Percentiles rank a stretch among this genome's conserved stretches.
phyloP scores from a whole-genome alignment of 2,797 vertebrate genomes.

The Smutsia temminckii region DNA sequence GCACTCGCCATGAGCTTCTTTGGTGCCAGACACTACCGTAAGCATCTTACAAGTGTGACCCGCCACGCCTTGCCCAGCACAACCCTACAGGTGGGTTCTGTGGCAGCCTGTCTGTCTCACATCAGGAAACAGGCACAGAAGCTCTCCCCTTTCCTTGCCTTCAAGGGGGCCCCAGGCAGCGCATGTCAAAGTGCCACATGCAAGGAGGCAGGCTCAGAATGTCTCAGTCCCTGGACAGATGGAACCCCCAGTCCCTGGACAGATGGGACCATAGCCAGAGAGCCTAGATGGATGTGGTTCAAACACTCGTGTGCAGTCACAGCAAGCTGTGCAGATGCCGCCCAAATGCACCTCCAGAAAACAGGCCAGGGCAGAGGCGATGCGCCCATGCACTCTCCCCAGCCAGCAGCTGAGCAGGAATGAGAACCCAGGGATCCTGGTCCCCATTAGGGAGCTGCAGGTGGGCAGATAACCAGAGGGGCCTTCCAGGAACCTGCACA shows the following conservation, averaged over 20 bases:
- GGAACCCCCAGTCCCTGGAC: background rate
- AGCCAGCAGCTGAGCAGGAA: background rate
- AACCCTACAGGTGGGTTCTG: background rate
- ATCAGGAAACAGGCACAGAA: background rate
- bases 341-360: background rate
- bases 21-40: background rate
- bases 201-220: background rate
- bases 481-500: background rate
- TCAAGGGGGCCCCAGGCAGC: background rate
- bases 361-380: background rate
- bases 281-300: background rate
- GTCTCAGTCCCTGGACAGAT: accelerated
- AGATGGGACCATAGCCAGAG: background rate
- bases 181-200: accelerated
- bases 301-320: accelerated
- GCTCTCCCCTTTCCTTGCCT: too few species aligned
- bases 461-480: accelerated
- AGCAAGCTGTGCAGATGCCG: too few species aligned
- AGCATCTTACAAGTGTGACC: accelerated
- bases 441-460: background rate
- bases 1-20: accelerated
- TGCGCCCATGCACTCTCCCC: too few species aligned
- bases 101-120: background rate
- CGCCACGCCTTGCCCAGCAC: background rate
- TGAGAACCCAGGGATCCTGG: background rate